Percentiles rank a stretch among this genome's conserved stretches.
phyloP scores from a whole-genome alignment of 2,888 invertebrate genomes.

The Pyrochroa serraticornis region DNA sequence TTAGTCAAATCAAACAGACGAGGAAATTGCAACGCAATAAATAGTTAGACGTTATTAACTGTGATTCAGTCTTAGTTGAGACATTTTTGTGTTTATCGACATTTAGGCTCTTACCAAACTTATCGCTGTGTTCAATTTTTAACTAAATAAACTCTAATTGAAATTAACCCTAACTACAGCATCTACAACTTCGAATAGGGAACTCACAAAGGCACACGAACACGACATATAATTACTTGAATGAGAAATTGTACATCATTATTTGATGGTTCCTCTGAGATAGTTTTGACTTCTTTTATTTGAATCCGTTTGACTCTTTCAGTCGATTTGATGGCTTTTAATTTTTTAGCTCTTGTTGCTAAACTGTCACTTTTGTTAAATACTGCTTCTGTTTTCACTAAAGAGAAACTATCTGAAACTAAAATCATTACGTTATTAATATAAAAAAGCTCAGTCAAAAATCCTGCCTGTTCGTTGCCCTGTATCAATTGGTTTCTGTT shows the following conservation, averaged over 20 bases:
- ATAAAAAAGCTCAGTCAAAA: conserved; percentile 1
- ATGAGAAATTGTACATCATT: conserved; percentile 69
- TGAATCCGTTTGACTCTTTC: conserved; percentile 47
- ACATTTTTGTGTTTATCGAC: no score
- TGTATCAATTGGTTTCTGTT: conserved; percentile 67
- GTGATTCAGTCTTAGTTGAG: no score
- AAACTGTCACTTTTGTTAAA: conserved; percentile 73
- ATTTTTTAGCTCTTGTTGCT: conserved; percentile 73
- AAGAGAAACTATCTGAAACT: conserved; percentile 52
- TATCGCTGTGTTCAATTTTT: neutral
- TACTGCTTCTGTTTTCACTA: conserved; percentile 48
- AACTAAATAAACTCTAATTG: neutral
- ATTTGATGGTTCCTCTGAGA: conserved; percentile 56
- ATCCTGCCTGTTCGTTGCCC: conserved; percentile 56
- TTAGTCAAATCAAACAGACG: no score
- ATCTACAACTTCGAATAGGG: conserved; percentile 25
- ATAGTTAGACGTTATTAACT: no score
- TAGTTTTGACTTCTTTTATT: conserved; percentile 55
- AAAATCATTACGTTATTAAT: neutral
- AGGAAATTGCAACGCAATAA: no score
- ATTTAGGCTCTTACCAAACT: conserved; percentile 16
- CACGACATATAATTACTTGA: conserved; percentile 59
- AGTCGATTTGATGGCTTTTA: conserved; percentile 59
- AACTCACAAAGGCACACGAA: conserved; percentile 31
- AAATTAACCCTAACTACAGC: conserved; percentile 8